phyloP scores from a whole-genome alignment of 2,888 invertebrate genomes.

The Leistus spinibarbis region DNA sequence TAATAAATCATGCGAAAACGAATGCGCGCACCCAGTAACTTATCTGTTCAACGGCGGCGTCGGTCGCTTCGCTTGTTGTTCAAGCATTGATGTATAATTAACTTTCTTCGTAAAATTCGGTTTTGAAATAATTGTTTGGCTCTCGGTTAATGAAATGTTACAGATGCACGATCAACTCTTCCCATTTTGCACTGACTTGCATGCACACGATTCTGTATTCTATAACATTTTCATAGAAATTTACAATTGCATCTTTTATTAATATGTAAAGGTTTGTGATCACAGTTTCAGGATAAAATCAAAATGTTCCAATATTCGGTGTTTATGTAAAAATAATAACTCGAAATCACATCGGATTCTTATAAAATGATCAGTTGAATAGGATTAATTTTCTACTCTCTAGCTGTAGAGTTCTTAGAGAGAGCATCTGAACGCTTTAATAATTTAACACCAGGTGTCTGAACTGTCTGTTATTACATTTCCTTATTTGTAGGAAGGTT shows the following conservation, averaged over 20 bases:
- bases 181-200: no score
- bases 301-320: no score
- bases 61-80: neutral
- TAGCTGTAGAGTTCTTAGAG: no score
- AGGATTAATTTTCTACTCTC: no score
- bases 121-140: constrained; percentile 24
- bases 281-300: no score
- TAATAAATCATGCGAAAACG: constrained; percentile 37
- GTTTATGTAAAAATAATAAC: no score
- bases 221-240: neutral
- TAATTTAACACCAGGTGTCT: neutral
- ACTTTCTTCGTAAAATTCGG: constrained; percentile 16
- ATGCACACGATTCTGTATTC: no score
- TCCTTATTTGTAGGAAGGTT: neutral
- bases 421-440: neutral
- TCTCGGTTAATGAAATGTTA: neutral
- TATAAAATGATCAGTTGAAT: no score
- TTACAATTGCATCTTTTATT: no score
- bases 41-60: constrained; percentile 17
- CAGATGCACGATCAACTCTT: neutral
- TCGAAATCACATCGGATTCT: no score
- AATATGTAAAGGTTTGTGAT: no score
- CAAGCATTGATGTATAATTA: constrained; percentile 21
- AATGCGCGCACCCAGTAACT: constrained; percentile 34
- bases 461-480: neutral